These are phyloP conservation scores for Neria commutata DNA, from an alignment of 2,888 invertebrate species.

Conservation along the genomic window DNA sequence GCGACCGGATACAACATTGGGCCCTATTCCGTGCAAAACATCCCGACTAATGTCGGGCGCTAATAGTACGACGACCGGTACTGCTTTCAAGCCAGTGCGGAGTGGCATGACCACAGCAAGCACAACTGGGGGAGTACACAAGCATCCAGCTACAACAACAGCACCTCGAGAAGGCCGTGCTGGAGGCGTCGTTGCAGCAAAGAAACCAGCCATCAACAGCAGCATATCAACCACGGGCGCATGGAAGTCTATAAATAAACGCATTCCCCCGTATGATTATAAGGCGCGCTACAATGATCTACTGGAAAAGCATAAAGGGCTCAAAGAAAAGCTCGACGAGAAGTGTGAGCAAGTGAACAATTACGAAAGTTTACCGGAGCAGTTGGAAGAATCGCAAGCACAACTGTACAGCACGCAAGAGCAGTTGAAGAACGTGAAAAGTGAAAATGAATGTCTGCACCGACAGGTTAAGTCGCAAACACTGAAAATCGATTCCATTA, in stretches of 20 bases:
- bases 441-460: conserved; percentile 49
- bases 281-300: conserved; percentile 71
- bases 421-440: conserved; percentile 43
- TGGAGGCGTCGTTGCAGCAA: neutral
- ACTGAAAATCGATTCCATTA: conserved; percentile 49
- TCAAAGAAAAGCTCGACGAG: conserved; percentile 65
- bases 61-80: neutral
- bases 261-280: conserved; percentile 70
- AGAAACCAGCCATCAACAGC: conserved; percentile 12
- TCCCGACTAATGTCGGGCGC: conserved; percentile 35
- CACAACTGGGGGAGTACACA: conserved; percentile 16
- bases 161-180: conserved; percentile 1
- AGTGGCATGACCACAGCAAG: conserved; percentile 19
- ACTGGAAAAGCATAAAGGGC: conserved; percentile 66
- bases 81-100: conserved; percentile 24
- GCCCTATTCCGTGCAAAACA: conserved; percentile 49
- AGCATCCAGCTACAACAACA: conserved; percentile 15
- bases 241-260: conserved; percentile 62
- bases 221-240: conserved; percentile 34
- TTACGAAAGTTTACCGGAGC: conserved; percentile 64
- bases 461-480: conserved; percentile 47
- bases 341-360: conserved; percentile 63
- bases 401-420: conserved; percentile 51
- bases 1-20: conserved; percentile 48
- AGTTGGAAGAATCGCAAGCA: conserved; percentile 63